Base-by-base conservation (phyloP, 2,797 vertebrate species). In the Sebastes umbrosus region DNA sequence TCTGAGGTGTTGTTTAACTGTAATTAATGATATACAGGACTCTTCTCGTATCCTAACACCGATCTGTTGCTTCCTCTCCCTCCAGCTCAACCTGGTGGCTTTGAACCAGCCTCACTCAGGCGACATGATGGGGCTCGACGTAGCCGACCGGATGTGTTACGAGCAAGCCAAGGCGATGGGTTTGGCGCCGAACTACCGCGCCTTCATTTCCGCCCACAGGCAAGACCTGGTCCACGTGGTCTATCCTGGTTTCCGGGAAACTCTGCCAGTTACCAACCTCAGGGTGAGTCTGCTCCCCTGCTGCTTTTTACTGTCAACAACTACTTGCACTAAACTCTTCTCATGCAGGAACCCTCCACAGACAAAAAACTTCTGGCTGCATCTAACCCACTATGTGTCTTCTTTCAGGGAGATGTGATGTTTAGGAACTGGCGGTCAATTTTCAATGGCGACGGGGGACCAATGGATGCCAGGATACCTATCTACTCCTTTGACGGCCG, bases 401-500 rank as follows among this genome's bases (percentile, higher is more conserved):
- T 46, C 50, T 22, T 64, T 1, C 55, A 99, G 98, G 98, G 97
- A 68, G 97, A 99, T 85, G 91, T 96, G 34, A 96, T 99, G 90
- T 99, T 98, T 90, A 92, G 88, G 82, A 99, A 96, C 87, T 99
- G 98, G 97, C 95, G 96, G 31, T 95, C 96, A 1, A 95, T 99
- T 77, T 99, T 99, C 93, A 96, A 82, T 18, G 97, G 97, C 11
- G 89, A 95, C 0, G 96, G 97, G 13, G 96, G 88, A 64, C 79
- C 93, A 62, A 60, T 98, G 93, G 94, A 95, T 14, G 25, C 88
- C 66, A 94, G 95, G 4, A 86, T 97, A 90, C 98, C 98, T 8
- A 97, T 99, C 91, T 99, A 98, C 84, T 99, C 98, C 43, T 99
- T 99, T 67, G 97, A 99, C 8, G 98, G 98, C 4, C 97, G 97